phyloP scores from a whole-genome alignment of 2,888 invertebrate genomes.

The Asteroscopus sphinx region DNA sequence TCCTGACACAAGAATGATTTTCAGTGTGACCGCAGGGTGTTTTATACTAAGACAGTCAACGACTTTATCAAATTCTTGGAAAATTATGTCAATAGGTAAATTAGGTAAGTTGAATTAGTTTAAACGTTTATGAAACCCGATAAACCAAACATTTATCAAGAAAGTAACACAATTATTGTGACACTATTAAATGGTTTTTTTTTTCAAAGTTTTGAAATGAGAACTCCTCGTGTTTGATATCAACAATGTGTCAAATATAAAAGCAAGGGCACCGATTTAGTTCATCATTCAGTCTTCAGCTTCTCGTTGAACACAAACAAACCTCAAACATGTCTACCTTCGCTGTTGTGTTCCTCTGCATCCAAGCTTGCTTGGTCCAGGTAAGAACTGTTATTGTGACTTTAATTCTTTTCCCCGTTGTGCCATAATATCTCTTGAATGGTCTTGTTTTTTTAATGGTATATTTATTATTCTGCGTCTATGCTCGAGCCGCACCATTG shows the following conservation, averaged over 20 bases:
- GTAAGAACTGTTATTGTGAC: conserved; percentile 13
- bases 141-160: too few relatives aligned
- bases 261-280: background rate
- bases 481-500: too few relatives aligned
- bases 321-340: conserved; percentile 40
- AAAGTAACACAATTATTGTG: too few relatives aligned
- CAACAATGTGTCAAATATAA: conserved; percentile 20
- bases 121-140: too few relatives aligned
- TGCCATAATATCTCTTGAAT: conserved; percentile 21
- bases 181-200: too few relatives aligned
- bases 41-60: conserved; percentile 22
- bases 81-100: conserved; percentile 4
- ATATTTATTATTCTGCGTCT: too few relatives aligned
- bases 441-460: too few relatives aligned
- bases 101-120: too few relatives aligned
- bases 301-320: conserved; percentile 19
- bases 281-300: conserved; percentile 25
- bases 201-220: too few relatives aligned
- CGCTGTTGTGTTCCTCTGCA: conserved; percentile 38
- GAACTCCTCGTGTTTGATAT: too few relatives aligned
- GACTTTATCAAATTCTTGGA: conserved; percentile 8
- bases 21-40: too few relatives aligned
- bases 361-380: conserved; percentile 50
- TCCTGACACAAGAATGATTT: conserved; percentile 29
- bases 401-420: conserved; percentile 9